Evolutionary conservation across 1,140 invertebrate genomes (phyloP).

Genomic region (Arctopsyche grandis): DNA sequence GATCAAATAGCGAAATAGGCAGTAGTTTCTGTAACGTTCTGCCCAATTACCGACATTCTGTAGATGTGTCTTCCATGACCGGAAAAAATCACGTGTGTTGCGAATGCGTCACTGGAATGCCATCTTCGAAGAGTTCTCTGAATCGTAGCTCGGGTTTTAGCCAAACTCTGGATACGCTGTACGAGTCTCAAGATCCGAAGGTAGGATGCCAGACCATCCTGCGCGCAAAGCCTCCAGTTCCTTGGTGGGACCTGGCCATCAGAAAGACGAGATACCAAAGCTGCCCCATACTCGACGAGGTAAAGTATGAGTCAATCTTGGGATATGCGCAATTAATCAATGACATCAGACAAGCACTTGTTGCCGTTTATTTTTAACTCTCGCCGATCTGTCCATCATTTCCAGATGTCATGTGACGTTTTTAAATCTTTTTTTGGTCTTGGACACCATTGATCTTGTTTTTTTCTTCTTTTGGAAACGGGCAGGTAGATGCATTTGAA

Average conservation of each 20-base stretch:
- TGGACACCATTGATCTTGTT: too few species aligned
- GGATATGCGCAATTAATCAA: neutral
- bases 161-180: conserved; percentile 63
- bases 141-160: conserved; percentile 53
- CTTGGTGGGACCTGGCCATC: conserved; percentile 88
- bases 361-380: neutral
- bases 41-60: conserved; percentile 64
- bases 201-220: conserved; percentile 72
- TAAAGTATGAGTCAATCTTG: conserved; percentile 56
- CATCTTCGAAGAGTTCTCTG: conserved; percentile 56
- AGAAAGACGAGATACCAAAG: conserved; percentile 76
- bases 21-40: conserved; percentile 56
- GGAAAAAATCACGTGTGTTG: conserved; percentile 64
- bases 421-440: too few species aligned
- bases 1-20: conserved; percentile 64
- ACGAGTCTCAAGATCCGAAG: conserved; percentile 69
- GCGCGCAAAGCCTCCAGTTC: conserved; percentile 72
- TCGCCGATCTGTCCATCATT: neutral
- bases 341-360: too few species aligned
- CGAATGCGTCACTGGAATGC: conserved; percentile 65
- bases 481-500: conserved; percentile 16
- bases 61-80: conserved; percentile 62
- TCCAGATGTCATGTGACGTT: too few species aligned
- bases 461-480: too few species aligned
- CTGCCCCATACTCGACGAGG: conserved; percentile 75